These are phyloP conservation scores for Ameiurus melas DNA, from an alignment of 2,113 vertebrate genomes.

Conservation along the genomic window DNA sequence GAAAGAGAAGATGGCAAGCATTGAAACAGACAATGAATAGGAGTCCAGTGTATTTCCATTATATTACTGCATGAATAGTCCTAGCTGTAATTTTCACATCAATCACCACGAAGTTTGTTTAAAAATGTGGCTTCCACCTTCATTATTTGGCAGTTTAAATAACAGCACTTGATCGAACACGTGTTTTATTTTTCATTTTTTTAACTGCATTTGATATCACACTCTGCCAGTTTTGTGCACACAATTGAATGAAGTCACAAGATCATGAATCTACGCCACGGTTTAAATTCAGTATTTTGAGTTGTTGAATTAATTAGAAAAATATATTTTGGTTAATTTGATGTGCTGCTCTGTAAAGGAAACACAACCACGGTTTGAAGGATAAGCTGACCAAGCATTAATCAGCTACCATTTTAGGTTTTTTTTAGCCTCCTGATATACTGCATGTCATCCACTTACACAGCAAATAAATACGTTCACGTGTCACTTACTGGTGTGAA, in stretches of 20 bases:
- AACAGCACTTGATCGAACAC: background rate
- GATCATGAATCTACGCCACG: background rate
- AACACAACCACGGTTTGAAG: background rate
- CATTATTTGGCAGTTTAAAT: background rate
- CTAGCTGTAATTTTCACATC: background rate
- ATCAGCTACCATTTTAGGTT: background rate
- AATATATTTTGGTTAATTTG: background rate
- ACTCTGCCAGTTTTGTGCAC: background rate
- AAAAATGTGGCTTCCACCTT: background rate
- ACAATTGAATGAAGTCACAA: background rate
- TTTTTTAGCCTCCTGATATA: background rate
- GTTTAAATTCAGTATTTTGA: background rate
- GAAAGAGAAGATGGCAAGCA: background rate
- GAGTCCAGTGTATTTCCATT: background rate
- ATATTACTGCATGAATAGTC: background rate
- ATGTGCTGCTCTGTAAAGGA: background rate
- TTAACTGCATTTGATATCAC: background rate
- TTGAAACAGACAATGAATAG: background rate
- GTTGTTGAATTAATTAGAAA: background rate
- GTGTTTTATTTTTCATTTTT: background rate
- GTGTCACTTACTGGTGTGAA: background rate
- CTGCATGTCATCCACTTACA: background rate
- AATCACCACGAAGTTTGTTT: background rate
- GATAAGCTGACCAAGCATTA: background rate
- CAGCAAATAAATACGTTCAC: background rate